Base-by-base conservation (phyloP, 1,140 invertebrate species). In the Ceratoteleas bidentatus region DNA sequence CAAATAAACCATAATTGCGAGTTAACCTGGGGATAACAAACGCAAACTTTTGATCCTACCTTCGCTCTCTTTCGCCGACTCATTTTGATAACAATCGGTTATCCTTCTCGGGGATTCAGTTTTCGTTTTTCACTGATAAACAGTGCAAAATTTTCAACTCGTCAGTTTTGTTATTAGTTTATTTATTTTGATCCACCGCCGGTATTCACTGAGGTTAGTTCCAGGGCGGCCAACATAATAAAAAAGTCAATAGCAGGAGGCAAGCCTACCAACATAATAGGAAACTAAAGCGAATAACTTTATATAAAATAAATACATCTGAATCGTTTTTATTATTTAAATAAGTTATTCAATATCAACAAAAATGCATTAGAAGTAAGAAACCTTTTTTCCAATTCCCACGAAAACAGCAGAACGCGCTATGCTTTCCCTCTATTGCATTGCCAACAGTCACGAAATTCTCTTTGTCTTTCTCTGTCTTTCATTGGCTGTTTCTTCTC, bases 1-100 rank as follows among this genome's bases (percentile, higher is more conserved):
- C 88, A 34, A 66, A 64, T 16, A 36, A 45, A 10, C 53, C 56
- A 9, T 50, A 0, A 40, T 40, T 40, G 15, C 15, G 2, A 16
- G n/a, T 13, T 6, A 34, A 53, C 6, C 33, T 33, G 24, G 9
- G 6, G 8, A 53, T 53, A 8, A 13, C 45, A 13, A 47, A 10
- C 13, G 0, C 6, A 16, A 52, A 33, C 6, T 72, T 47, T 24
- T 47, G 38, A 72, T 40, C n/a, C 72, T 87, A 94, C 94, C 92
- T 94, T 95, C 34, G 92, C 90, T 83, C 93, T 93, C 87, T 95
- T 95, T 68, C 94, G 91, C 47, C 94, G 93, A 88, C 94, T 95
- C 94, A 95, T 95, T 88, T 90, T 91, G 74, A 38, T 13, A 6
- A 49, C 0, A 61, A 49, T 77, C 77, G 0, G 38, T 68, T 77